Evolutionary conservation across 2,113 vertebrate species (phyloP).

Genomic region (Pelvicachromis taeniatus): DNA sequence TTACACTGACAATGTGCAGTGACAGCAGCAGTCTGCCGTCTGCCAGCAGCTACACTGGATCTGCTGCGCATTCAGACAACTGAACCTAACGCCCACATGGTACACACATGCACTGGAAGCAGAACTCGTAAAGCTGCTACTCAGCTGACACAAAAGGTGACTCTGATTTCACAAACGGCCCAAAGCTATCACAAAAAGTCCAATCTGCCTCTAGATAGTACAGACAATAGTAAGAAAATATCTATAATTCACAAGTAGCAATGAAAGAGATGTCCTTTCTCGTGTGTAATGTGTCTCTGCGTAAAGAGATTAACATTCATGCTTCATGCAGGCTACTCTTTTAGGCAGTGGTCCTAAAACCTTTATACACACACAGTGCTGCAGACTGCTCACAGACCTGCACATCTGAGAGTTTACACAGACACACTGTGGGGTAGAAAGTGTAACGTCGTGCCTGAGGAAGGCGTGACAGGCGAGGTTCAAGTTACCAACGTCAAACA

Average conservation of each 20-base stretch:
- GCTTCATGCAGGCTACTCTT: not conserved
- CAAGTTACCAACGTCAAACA: not conserved
- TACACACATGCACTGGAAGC: not conserved
- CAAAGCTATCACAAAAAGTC: not conserved
- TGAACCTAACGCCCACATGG: not conserved
- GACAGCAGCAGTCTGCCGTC: not conserved
- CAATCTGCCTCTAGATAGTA: not conserved
- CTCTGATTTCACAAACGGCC: not conserved
- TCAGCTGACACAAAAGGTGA: not conserved
- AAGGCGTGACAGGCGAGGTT: not conserved
- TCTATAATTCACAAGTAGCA: not conserved
- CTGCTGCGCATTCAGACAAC: not conserved
- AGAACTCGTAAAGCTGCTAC: not conserved
- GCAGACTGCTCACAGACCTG: not conserved
- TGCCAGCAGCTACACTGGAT: not conserved
- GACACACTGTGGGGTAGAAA: not conserved
- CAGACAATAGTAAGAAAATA: not conserved
- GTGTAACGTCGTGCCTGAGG: not conserved
- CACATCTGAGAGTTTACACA: not conserved
- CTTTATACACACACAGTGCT: not conserved
- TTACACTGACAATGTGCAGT: not conserved
- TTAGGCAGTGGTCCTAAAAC: conserved; percentile 1
- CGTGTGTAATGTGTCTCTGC: not conserved
- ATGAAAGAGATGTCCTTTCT: not conserved
- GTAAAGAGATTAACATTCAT: conserved; percentile 13